Evolutionary conservation across 2,797 vertebrate genomes (phyloP).

Genomic region (Pangasius krempfi): DNA sequence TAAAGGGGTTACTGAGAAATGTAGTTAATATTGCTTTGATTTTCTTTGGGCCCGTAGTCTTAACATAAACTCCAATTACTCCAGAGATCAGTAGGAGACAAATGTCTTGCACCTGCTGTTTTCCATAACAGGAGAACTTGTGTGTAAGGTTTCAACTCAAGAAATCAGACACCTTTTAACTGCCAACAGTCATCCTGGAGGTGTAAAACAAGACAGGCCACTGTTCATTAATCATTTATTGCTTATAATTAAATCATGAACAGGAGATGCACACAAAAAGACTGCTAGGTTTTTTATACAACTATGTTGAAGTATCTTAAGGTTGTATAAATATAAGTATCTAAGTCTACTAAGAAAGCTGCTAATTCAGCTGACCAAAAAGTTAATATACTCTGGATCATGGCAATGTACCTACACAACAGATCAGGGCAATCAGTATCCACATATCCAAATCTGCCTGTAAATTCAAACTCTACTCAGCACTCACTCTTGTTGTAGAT

Average conservation of each 20-base stretch:
- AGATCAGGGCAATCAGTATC: too few relatives aligned
- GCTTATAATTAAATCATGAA: background rate
- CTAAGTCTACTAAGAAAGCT: too few relatives aligned
- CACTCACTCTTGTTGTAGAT: constrained; percentile 73
- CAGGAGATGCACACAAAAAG: too few relatives aligned
- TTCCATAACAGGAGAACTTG: background rate
- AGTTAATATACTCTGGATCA: too few relatives aligned
- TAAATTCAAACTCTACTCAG: too few relatives aligned
- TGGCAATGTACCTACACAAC: too few relatives aligned
- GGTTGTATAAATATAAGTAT: too few relatives aligned
- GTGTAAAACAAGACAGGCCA: background rate
- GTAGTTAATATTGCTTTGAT: background rate
- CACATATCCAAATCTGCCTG: too few relatives aligned
- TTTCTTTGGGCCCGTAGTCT: background rate
- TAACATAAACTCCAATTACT: background rate
- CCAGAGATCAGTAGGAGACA: background rate
- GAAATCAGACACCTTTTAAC: background rate
- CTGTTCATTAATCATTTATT: background rate
- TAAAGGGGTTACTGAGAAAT: background rate
- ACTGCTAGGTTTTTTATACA: too few relatives aligned
- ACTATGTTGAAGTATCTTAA: background rate
- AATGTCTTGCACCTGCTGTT: background rate
- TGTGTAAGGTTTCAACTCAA: background rate
- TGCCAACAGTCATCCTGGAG: background rate
- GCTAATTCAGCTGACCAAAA: too few relatives aligned